Percentiles rank a stretch among this genome's conserved stretches.
Conservation (phyloP, 2,888 invertebrate genomes). For the Camptogramma bilineatum region DNA sequence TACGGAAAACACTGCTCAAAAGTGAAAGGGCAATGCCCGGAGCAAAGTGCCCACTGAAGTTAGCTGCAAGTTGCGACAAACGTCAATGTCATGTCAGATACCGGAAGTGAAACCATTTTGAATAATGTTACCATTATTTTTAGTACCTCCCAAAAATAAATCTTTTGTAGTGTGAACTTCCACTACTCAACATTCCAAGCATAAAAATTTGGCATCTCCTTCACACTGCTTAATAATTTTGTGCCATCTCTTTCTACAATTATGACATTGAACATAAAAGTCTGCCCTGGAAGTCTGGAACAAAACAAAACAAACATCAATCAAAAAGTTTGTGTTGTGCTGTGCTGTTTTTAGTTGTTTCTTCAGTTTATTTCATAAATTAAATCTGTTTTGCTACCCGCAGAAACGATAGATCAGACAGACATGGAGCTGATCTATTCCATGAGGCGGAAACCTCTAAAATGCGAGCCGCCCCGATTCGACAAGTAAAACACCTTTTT, state of each 20-base stretch:
- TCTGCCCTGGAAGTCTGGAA: not conserved
- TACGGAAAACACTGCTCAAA: constrained; percentile 74
- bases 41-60: constrained; percentile 59
- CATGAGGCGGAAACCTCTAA: constrained; percentile 80
- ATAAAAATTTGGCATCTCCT: not conserved
- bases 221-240: not conserved
- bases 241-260: not conserved
- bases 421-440: constrained; percentile 84
- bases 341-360: constrained; percentile 1
- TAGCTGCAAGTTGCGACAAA: constrained; percentile 38
- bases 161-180: constrained; percentile 10
- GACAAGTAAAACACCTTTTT: constrained; percentile 67
- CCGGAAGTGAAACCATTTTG: constrained; percentile 1
- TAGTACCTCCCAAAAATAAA: not conserved
- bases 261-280: not conserved
- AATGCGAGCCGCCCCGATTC: constrained; percentile 80
- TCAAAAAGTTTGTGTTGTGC: constrained; percentile 1
- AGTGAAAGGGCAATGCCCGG: constrained; percentile 82
- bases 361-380: not conserved
- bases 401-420: not conserved
- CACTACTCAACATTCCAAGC: not conserved
- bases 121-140: constrained; percentile 12
- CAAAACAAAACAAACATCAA: not conserved
- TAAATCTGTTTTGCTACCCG: not conserved
- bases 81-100: constrained; percentile 33